Evolutionary conservation across 2,797 vertebrate genomes (phyloP), one percentile per base, ranked within the genome.

Genomic region (Lacerta bilineata): DNA sequence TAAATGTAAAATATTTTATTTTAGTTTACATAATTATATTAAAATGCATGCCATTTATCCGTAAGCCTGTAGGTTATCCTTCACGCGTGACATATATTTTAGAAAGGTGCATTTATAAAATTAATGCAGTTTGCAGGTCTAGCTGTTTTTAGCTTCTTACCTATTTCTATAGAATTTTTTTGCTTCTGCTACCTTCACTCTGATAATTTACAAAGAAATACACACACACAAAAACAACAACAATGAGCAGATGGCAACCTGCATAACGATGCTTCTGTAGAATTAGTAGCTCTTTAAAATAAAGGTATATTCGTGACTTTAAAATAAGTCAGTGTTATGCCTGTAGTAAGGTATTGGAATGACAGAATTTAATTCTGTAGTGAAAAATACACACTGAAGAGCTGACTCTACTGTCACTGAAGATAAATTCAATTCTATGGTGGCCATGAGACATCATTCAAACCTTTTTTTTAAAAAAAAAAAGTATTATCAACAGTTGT

Each of bases 1-100:
- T 90, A 96, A 94, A 95, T 89, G 92, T 91, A 95, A 95, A 93
- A 94, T 95, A 94, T 91, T 95, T 27, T 91, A 94, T 83, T 94
- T 87, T 89, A 82, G 61, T 89, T 83, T 89, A 93, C 80, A 95
- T 93, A 93, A 93, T 79, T 91, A 41, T 86, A 94, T 93, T 93
- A 93, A 95, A 95, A 95, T 87, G 83, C 59, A 91, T 90, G 80
- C 66, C 87, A 95, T 91, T 94, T 91, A 93, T 89, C 90, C 89
- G 91, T 80, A 92, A 83, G 86, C 82, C 92, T 93, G 84, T 88
- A 95, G 92, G 92, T 87, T 89, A 93, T 93, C 87, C 91, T 93
- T 94, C 91, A 85, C 50, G 91, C 90, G 46, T 90, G 85, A 91
- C 82, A 89, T 66, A 92, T 87, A 55, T 94, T 94, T 86, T 0